These are phyloP conservation scores for Epinephelus malabaricus DNA, from an alignment of 2,797 vertebrate genomes.

Conservation along the genomic window DNA sequence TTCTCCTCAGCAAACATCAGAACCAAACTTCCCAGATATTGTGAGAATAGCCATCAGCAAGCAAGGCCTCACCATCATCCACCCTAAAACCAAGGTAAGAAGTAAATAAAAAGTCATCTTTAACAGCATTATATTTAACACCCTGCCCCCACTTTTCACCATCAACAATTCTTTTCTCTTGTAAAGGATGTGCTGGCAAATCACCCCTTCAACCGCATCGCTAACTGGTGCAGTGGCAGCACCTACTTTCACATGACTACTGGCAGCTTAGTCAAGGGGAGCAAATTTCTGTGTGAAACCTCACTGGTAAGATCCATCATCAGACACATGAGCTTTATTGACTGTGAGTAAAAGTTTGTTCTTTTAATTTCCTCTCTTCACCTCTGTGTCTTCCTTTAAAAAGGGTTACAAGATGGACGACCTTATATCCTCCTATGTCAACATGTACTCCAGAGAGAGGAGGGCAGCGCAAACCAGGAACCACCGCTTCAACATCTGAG, in stretches of 20 bases:
- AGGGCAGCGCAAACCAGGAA: conserved; percentile 80
- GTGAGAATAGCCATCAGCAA: conserved; percentile 95
- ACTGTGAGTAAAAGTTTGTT: neutral
- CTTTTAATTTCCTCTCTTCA: conserved; percentile 12
- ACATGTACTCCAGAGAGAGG: conserved; percentile 85
- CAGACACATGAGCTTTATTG: neutral
- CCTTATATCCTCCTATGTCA: conserved; percentile 94
- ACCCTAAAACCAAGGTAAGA: conserved; percentile 95
- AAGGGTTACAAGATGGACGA: conserved; percentile 99
- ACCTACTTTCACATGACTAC: conserved; percentile 98
- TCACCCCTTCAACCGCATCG: conserved; percentile 93
- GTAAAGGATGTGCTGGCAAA: conserved; percentile 90
- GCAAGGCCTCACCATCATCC: conserved; percentile 91
- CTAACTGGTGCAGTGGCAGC: conserved; percentile 97
- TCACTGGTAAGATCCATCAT: conserved; percentile 91
- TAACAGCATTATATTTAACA: neutral
- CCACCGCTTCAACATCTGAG: conserved; percentile 68
- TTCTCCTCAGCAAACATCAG: conserved; percentile 92
- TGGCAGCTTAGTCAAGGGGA: conserved; percentile 92
- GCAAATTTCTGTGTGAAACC: conserved; percentile 95
- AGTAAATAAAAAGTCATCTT: neutral
- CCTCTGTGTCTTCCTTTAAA: conserved; percentile 36
- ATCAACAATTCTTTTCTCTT: conserved; percentile 28
- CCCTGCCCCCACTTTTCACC: neutral
- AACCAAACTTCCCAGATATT: conserved; percentile 92